These are phyloP conservation scores for Drosophila varians DNA, from an alignment of 1,140 invertebrate species.

Conservation along the genomic window DNA sequence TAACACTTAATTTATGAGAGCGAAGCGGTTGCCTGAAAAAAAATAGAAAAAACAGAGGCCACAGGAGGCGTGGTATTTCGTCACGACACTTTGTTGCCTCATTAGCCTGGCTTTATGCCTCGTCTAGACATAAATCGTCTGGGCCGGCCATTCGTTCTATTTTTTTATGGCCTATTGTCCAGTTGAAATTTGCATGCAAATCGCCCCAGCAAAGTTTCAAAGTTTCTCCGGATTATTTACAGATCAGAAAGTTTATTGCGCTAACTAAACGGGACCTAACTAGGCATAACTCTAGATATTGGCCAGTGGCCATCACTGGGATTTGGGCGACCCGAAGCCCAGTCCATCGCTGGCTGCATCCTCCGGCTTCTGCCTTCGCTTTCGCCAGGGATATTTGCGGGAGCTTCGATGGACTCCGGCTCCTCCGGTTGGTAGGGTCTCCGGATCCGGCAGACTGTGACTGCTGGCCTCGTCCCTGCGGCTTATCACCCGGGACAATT, in stretches of 20 bases:
- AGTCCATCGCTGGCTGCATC: constrained; percentile 14
- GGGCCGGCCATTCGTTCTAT: constrained; percentile 39
- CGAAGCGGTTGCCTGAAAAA: constrained; percentile 19
- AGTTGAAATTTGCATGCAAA: constrained; percentile 54
- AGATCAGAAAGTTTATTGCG: constrained; percentile 53
- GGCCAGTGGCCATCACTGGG: constrained; percentile 53
- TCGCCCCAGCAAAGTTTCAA: constrained; percentile 9
- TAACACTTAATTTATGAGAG: constrained; percentile 68
- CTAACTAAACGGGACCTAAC: constrained; percentile 52
- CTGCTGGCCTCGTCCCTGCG: constrained; percentile 65
- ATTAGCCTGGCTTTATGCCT: constrained; percentile 58
- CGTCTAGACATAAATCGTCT: constrained; percentile 76
- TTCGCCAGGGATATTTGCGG: constrained; percentile 64
- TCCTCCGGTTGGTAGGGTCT: constrained; percentile 16
- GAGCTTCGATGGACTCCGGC: constrained; percentile 10
- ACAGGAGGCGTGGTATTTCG: constrained; percentile 24
- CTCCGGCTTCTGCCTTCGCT: constrained; percentile 55
- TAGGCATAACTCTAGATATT: constrained; percentile 20
- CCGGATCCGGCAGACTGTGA: constrained; percentile 57
- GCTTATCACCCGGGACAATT: constrained; percentile 72
- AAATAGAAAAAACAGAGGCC: background rate
- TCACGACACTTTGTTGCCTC: constrained; percentile 54
- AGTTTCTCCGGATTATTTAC: constrained; percentile 20
- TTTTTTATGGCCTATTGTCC: constrained; percentile 48
- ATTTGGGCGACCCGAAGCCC: constrained; percentile 62